Evolutionary conservation across 2,113 vertebrate genomes (phyloP), one percentile per base, ranked within the genome.

Genomic region (Nicator chloris): DNA sequence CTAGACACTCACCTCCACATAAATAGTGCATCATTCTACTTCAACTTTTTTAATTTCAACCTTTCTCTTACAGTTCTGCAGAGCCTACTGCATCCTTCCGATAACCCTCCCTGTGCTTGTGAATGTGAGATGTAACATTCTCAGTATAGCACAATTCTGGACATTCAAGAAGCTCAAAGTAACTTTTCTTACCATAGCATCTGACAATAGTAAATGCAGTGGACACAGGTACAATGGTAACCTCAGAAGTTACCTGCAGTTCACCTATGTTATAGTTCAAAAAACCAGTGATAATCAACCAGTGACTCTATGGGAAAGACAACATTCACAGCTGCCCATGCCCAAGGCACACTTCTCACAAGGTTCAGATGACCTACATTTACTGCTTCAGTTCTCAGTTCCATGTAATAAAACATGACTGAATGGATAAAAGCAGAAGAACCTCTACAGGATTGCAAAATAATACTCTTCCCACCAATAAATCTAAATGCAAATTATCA

Each of bases 291-390:
- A 45, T 35, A 45, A 88, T 51, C 68, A 60, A 11, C 4, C 59
- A 64, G 45, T 44, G 69, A 50, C 31, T 61, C 7, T 40, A 30
- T 7, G 39, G 21, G n/a, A 93, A 68, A 69, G 72, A 56, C 37
- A 49, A 54, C 1, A 0, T 47, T 79, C 61, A 23, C 7, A 85
- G 81, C 33, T 63, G 66, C 24, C 0, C 3, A 20, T 11, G 85
- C 91, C 42, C 73, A 73, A 60, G 65, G 93, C 30, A 1, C 49
- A 56, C 60, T 89, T 80, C 66, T 88, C 57, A 75, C 30, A 70
- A 31, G 24, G 69, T 72, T 93, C 93, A 70, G 50, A 76, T 89
- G 93, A 95, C 95, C 91, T 95, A 93, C 54, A 91, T 96, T 94
- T 87, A 83, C 71, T 92, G 70, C 83, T 92, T 95, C 63, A 65